Evolutionary conservation across 2,113 vertebrate genomes (phyloP), one percentile per base, ranked within the genome.

Genomic region (Cebus imitator): DNA sequence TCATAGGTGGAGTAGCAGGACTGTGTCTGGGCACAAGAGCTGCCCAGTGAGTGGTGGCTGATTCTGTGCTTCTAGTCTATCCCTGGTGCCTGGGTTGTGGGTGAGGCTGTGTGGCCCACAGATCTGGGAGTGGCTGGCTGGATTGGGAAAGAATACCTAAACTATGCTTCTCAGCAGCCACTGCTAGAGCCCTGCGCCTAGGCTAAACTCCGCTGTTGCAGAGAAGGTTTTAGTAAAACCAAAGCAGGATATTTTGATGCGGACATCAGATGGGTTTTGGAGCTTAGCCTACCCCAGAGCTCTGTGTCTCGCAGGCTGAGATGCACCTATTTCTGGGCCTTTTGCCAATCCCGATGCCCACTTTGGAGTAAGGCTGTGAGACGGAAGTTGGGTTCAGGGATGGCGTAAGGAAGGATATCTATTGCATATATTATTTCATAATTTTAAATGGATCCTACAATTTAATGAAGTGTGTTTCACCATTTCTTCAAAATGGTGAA

Each of bases 21-120:
- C 55, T 3, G 12, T 35, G 43, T 23, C 16, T 32, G 68, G 25
- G 25, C 0, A 3, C 21, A 30, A 2, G 32, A 12, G 11, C 12
- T 27, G 37, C 55, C 50, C 11, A 5, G 45, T 0, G 6, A 30
- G 8, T 20, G 32, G 32, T 9, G 7, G 32, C 50, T 72, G 40
- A 21, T 11, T 64, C 17, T 17, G 5, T 30, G 25, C 5, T 25
- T 75, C 13, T 35, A 23, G n/a, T 35, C 18, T 40, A 2, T n/a
- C 16, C 10, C n/a, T 21, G 9, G 64, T 45, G 73, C 40, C 8
- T 4, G 8, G 43, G 75, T 14, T 48, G 25, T 30, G 37, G 79
- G 5, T 9, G 20, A 40, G 8, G 20, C 16, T 23, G 80, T 58
- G 11, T 45, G 52, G 35, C 35, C 21, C 30, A 40, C 61, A n/a